Conservation (phyloP, 2,797 vertebrate genomes). For the Gadopsis bispinosus region DNA sequence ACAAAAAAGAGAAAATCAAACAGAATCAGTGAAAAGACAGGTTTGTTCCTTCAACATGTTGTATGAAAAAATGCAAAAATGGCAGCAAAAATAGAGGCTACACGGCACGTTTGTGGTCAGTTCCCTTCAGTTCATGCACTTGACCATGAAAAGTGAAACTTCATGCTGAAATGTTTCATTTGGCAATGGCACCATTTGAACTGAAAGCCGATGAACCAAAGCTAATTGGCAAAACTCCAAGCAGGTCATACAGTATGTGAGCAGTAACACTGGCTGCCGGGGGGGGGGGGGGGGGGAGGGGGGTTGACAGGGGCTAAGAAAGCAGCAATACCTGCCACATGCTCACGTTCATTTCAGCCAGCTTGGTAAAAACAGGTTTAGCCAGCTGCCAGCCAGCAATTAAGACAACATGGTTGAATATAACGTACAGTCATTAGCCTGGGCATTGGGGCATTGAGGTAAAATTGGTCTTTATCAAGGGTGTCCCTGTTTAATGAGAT, state of each 20-base stretch:
- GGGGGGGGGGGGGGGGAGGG: no score
- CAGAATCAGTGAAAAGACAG: constrained; percentile 62
- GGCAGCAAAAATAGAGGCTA: constrained; percentile 15
- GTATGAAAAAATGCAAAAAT: constrained; percentile 19
- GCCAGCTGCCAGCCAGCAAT: constrained; percentile 24
- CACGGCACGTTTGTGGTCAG: constrained; percentile 11
- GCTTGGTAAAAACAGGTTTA: not conserved
- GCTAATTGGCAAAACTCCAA: not conserved
- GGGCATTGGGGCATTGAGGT: constrained; percentile 36
- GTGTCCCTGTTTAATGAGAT: not conserved
- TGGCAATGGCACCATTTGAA: constrained; percentile 23
- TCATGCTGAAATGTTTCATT: constrained; percentile 23
- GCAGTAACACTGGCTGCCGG: not conserved
- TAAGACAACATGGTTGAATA: constrained; percentile 61
- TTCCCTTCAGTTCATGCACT: constrained; percentile 41
- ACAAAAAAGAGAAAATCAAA: constrained; percentile 14
- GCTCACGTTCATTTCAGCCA: not conserved
- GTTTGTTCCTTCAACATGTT: constrained; percentile 68
- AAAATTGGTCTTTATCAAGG: constrained; percentile 3
- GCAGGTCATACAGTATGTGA: not conserved
- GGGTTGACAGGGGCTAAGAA: not conserved
- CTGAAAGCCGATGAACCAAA: constrained; percentile 28
- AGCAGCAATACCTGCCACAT: not conserved
- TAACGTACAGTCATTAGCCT: constrained; percentile 53
- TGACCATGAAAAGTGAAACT: constrained; percentile 11